Percentiles rank a stretch among this genome's conserved stretches.
Evolutionary conservation across 2,797 vertebrate genomes (phyloP).

Genomic region (Myotis vivesi): DNA sequence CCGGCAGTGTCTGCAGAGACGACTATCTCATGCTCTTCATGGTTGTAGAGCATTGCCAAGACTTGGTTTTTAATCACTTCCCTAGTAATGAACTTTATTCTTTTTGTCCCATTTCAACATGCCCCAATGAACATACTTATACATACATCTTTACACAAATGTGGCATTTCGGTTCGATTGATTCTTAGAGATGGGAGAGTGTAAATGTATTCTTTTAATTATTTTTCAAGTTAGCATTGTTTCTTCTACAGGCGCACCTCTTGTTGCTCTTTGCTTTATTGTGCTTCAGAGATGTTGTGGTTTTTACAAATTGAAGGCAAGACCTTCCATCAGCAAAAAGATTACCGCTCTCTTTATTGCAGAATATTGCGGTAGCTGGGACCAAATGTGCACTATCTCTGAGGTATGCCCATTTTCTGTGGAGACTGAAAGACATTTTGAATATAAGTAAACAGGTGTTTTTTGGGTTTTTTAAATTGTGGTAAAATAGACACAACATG

Average conservation of each 20-base stretch:
- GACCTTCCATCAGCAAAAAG: neutral
- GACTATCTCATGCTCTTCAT: neutral
- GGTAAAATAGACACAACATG: neutral
- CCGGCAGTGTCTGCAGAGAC: rapidly evolving
- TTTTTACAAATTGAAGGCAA: neutral
- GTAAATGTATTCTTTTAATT: neutral
- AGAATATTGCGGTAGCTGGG: neutral
- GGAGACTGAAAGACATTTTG: neutral
- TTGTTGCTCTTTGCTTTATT: neutral
- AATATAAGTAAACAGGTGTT: neutral
- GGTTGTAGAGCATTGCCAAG: neutral
- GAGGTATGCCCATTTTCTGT: neutral
- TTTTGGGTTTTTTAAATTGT: neutral
- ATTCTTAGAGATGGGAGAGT: neutral
- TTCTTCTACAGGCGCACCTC: neutral
- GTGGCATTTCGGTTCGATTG: neutral
- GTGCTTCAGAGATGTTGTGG: neutral
- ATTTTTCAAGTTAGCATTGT: neutral
- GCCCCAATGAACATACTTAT: neutral
- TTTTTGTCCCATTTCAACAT: neutral
- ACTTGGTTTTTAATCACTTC: neutral
- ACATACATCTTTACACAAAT: neutral
- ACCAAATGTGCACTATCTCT: neutral
- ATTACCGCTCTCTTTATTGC: neutral
- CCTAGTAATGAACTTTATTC: neutral